Evolutionary conservation across 2,888 invertebrate genomes (phyloP), one percentile per base, ranked within the genome.

Genomic region (Lithophane ornitopus): DNA sequence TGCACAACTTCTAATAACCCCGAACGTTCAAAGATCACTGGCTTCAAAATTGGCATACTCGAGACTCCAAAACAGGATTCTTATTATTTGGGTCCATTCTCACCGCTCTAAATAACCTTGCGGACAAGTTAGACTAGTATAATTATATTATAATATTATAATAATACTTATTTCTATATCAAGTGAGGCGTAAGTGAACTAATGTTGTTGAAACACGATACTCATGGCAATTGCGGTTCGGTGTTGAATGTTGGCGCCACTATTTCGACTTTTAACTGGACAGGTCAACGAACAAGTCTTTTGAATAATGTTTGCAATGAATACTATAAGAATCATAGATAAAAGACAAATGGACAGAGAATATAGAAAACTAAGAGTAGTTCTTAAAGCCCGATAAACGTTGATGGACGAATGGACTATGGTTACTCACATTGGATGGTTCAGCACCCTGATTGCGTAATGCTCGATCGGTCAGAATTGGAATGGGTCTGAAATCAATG

Each of bases 41-140:
- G 54, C 71, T 26, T 65, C 22, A 70, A 78, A 41, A 77, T 69
- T 74, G 34, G 54, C 62, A 66, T 46, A 61, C 41, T 66, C 49
- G 12, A 62, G 12, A 61, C 46, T 54, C 46, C 68, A 80, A 82
- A 87, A 87, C 85, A 85, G 84, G 86, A 89, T 87, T 83, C 41
- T 75, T 73, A 77, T 75, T 76, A 76, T 84, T 84, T 68, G 66
- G 72, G 74, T 59, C 79, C 65, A 61, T 81, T 81, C 77, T 79
- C 74, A 80, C 72, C 66, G 74, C 70, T 84, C 80, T 58, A 75
- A 77, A 76, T 70, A 85, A 81, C 88, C 89, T 90, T 89, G 88
- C 68, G 4, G 79, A 84, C 58, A 85, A 84, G 75, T 81, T 83
- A 70, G 70, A 76, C 74, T 41, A 78, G 66, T 86, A 74, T 80